Evolutionary conservation across 2,113 vertebrate genomes (phyloP).

Genomic region (Mystacornis crossleyi): DNA sequence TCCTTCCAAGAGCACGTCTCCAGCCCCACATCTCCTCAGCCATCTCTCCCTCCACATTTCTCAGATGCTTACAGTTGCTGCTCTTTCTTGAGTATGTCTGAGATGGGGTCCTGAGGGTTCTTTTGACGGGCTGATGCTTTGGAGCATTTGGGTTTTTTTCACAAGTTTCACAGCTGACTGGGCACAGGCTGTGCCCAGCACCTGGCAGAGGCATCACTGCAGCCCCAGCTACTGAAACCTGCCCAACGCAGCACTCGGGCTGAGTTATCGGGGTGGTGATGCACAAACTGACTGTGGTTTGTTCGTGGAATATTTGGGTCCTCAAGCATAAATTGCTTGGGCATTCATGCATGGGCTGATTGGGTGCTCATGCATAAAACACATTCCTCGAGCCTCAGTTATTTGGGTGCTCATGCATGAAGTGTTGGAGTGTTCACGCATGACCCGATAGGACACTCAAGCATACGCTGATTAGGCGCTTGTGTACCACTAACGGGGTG

Average conservation of each 20-base stretch:
- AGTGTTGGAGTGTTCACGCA: background rate
- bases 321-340: background rate
- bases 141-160: background rate
- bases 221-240: background rate
- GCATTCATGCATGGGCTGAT: background rate
- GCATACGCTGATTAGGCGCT: background rate
- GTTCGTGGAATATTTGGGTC: background rate
- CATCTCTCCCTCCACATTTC: background rate
- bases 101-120: background rate
- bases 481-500: background rate
- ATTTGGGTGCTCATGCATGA: background rate
- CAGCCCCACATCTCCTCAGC: background rate
- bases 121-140: background rate
- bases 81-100: background rate
- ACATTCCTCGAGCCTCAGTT: background rate
- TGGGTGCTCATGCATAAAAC: background rate
- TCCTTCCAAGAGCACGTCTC: background rate
- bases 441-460: background rate
- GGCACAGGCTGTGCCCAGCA: background rate
- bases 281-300: background rate
- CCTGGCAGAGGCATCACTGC: background rate
- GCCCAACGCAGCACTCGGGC: accelerated
- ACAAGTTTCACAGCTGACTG: background rate
- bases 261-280: background rate
- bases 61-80: background rate